These are phyloP conservation scores for Pipistrellus nathusii DNA, from an alignment of 2,797 vertebrate species.

Conservation along the genomic window DNA sequence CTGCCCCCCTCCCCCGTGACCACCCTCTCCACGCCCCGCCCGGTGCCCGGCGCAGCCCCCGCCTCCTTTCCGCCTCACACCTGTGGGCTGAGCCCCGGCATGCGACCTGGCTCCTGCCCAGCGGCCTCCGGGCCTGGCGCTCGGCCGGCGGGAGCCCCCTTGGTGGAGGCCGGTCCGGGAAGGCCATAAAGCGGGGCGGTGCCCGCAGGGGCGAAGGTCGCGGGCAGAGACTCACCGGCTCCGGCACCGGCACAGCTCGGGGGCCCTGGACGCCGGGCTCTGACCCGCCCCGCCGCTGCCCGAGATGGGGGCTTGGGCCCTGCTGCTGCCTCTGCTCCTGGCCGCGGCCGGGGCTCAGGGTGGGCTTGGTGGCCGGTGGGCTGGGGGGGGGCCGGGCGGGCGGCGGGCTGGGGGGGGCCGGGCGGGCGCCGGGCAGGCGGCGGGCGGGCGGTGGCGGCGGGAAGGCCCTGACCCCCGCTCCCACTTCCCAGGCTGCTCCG, in stretches of 20 bases:
- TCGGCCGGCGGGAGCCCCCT: slow-evolving; percentile 59
- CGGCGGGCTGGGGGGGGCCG: not conserved
- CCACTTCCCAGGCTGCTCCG: slow-evolving; percentile 46
- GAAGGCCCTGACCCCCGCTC: not conserved
- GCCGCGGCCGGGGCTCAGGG: not conserved
- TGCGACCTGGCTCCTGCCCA: not conserved
- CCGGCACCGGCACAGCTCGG: not conserved
- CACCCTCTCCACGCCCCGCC: accelerated
- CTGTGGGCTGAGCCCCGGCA: not conserved
- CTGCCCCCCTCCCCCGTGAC: no score
- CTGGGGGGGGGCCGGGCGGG: not conserved
- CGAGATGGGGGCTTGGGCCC: not conserved
- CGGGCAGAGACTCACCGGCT: not conserved
- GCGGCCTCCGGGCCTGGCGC: not conserved
- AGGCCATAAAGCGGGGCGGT: slow-evolving; percentile 67
- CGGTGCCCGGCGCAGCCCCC: not conserved
- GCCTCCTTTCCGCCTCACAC: not conserved
- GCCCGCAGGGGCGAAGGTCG: slow-evolving; percentile 68
- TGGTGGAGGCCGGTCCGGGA: slow-evolving; percentile 26
- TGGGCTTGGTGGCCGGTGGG: not conserved
- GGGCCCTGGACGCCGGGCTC: not conserved
- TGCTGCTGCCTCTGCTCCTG: not conserved
- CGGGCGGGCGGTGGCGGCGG: not conserved
- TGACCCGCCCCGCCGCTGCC: not conserved
- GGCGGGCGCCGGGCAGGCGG: not conserved